Evolutionary conservation across 2,797 vertebrate genomes (phyloP).

Genomic region (Cyprinodon diabolis): DNA sequence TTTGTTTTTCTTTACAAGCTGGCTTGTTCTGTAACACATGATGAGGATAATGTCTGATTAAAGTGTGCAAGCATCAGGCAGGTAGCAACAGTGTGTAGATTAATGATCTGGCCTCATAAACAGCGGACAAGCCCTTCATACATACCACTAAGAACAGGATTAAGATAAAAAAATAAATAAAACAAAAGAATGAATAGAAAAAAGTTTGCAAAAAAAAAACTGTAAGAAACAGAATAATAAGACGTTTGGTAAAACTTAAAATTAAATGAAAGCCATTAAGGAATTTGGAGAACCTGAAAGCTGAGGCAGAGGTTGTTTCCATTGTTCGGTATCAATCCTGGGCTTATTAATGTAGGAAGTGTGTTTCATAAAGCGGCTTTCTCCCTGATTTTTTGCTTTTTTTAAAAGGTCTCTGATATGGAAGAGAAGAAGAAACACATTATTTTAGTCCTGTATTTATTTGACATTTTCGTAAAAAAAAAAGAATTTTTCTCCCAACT

Average conservation of each 20-base stretch:
- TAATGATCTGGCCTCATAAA: background rate
- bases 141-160: background rate
- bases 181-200: background rate
- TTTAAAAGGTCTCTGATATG: slow-evolving; percentile 66
- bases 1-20: background rate
- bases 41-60: background rate
- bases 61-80: background rate
- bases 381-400: slow-evolving; percentile 50
- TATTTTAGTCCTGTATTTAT: slow-evolving; percentile 69
- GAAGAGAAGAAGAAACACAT: slow-evolving; percentile 41
- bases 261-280: slow-evolving; percentile 53
- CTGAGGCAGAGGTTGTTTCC: slow-evolving; percentile 35
- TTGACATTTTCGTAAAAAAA: slow-evolving; percentile 55
- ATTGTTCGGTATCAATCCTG: slow-evolving; percentile 68
- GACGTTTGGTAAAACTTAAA: slow-evolving; percentile 56
- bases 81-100: background rate
- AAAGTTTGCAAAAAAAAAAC: background rate
- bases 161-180: background rate
- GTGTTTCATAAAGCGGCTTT: slow-evolving; percentile 63
- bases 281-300: slow-evolving; percentile 50
- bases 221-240: slow-evolving; percentile 1
- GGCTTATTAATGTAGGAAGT: slow-evolving; percentile 64
- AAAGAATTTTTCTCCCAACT: slow-evolving; percentile 64
- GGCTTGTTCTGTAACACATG: background rate
- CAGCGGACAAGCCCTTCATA: background rate